A percentile compares a stretch with the other conserved stretches of the same genome.
These are phyloP conservation scores for Chymomyza amoena DNA, from an alignment of 2,888 invertebrate genomes.

Conservation along the genomic window DNA sequence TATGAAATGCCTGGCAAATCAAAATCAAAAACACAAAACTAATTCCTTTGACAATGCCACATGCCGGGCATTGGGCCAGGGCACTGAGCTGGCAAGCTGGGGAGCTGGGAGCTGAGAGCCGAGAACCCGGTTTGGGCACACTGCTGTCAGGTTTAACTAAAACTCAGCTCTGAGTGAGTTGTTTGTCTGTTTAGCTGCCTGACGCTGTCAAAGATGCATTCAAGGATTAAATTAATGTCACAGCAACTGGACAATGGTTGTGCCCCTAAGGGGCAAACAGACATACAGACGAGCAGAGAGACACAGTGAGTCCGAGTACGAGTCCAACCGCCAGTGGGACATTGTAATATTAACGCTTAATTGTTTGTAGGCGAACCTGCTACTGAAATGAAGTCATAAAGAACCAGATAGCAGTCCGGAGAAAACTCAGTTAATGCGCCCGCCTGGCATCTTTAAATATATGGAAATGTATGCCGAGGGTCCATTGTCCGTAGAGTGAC, in stretches of 20 bases:
- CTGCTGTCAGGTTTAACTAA: conserved; percentile 33
- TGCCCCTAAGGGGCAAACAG: neutral
- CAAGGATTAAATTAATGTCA: conserved; percentile 73
- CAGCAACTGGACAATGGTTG: conserved; percentile 65
- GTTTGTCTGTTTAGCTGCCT: conserved; percentile 22
- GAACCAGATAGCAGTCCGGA: conserved; percentile 32
- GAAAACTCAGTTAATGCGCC: neutral
- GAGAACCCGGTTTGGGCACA: conserved; percentile 3
- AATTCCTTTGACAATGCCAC: conserved; percentile 72
- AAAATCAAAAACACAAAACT: conserved; percentile 72
- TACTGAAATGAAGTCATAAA: conserved; percentile 59
- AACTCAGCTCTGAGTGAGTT: conserved; percentile 30
- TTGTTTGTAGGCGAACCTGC: conserved; percentile 54
- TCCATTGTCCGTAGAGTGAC: conserved; percentile 14
- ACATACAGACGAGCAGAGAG: too few relatives aligned
- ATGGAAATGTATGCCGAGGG: conserved; percentile 64
- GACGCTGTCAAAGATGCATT: conserved; percentile 70
- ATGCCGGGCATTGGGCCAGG: conserved; percentile 44
- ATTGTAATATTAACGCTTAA: conserved; percentile 64
- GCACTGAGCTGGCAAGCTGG: neutral
- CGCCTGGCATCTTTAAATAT: conserved; percentile 51
- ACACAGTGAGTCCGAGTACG: neutral
- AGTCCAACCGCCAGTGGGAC: conserved; percentile 10
- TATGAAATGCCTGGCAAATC: conserved; percentile 31
- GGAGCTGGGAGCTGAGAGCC: conserved; percentile 5